Conservation (phyloP, 2,888 invertebrate species). For the Coleophora deauratella region DNA sequence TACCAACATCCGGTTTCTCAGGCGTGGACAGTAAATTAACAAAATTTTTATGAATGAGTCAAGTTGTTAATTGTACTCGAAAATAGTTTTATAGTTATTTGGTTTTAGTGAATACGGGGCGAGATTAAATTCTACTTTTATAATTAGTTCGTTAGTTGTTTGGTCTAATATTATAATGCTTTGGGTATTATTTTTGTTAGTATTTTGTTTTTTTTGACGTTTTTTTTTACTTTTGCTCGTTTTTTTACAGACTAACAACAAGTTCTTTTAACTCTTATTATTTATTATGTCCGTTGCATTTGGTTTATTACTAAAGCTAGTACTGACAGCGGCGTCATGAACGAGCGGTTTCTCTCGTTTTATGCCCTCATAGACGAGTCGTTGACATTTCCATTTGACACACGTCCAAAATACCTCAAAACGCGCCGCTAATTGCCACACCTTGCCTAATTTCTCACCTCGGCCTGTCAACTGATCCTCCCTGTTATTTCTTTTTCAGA, state of each 20-base stretch:
- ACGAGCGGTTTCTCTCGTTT: neutral
- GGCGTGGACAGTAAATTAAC: conserved; percentile 11
- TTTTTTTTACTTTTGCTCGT: no score
- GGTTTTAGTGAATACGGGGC: no score
- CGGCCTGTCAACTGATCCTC: conserved; percentile 41
- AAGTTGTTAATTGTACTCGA: conserved; percentile 28
- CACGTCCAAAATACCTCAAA: conserved; percentile 31
- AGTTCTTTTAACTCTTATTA: no score
- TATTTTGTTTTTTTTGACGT: no score
- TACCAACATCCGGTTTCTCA: conserved; percentile 19
- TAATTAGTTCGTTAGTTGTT: no score
- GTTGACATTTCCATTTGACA: conserved; percentile 44
- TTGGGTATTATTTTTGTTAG: no score
- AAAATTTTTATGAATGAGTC: conserved; percentile 7
- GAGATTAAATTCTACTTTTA: no score
- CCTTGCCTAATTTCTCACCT: conserved; percentile 48
- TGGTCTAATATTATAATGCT: no score
- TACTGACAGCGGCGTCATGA: no score
- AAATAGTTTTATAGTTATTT: conserved; percentile 43
- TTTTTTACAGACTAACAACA: no score
- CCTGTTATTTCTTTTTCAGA: conserved; percentile 63
- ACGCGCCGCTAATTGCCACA: conserved; percentile 41
- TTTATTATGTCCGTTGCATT: no score
- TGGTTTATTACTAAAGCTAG: no score
- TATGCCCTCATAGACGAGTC: conserved; percentile 6